Base-by-base conservation (phyloP, 2,888 invertebrate genomes). In the Saturnia japonica region DNA sequence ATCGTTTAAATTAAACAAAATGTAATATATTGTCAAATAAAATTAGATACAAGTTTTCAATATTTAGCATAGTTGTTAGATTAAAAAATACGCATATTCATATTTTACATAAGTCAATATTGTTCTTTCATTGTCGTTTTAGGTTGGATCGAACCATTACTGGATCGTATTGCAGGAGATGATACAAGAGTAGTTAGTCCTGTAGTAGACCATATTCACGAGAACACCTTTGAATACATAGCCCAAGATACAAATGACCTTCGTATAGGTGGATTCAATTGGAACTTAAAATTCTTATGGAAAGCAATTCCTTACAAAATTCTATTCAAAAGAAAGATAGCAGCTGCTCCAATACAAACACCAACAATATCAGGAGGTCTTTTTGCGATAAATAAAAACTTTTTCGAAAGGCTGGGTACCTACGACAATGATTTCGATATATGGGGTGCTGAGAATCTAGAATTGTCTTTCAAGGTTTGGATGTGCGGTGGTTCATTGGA, bases 401-500 rank as follows among this genome's bases (percentile, higher is more conserved):
- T 98, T 91, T 99, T 99, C 88, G 96, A 98, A 84, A 95, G 95
- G 69, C 94, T 99, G 51, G 99, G 99, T 57, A 97, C 97, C 62
- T 99, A 99, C 89, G 99, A 99, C 90, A 97, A 97, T 51, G 99
- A 98, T 16, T 99, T 99, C 92, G 98, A 99, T 87, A 98, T 99
- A 80, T 99, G 99, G 99, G 99, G 99, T 70, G 99, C 98, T 62
- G 99, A 99, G 89, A 99, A 99, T 91, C 94, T 99, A 75, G 99
- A 99, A 89, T 91, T 99, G 57, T 99, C 99, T 1, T 99, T 99
- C 91, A 99, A 99, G 95, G 97, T 98, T 0, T 99, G 99, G 99
- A 99, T 99, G 99, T 99, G 99, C 83, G 99, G 99, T 51, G 99
- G 99, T 7, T 97, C 97, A 0, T 90, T 99, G 82, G 99, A 99